Evolutionary conservation across 2,113 vertebrate genomes (phyloP).

Genomic region (Peromyscus leucopus): DNA sequence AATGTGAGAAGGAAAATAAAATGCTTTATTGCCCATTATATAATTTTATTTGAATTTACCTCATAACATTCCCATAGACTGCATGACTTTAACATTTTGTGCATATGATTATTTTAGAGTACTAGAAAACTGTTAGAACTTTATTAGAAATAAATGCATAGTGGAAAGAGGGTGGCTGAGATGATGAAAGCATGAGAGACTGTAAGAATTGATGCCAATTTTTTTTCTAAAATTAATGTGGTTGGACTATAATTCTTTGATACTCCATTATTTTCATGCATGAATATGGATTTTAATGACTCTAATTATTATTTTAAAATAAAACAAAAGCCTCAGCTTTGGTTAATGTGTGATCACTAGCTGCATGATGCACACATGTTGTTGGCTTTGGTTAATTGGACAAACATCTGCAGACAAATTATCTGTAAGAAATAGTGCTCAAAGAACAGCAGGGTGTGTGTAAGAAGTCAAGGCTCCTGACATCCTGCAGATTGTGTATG

Average conservation of each 20-base stretch:
- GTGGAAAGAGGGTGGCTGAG: slow-evolving; percentile 57
- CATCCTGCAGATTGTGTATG: not conserved
- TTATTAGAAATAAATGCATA: slow-evolving; percentile 77
- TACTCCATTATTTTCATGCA: not conserved
- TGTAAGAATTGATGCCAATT: slow-evolving; percentile 55
- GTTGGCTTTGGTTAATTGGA: not conserved
- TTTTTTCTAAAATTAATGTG: slow-evolving; percentile 74
- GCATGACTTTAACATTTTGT: slow-evolving; percentile 77
- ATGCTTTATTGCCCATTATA: slow-evolving; percentile 18
- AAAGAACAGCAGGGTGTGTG: not conserved
- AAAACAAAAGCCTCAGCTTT: not conserved
- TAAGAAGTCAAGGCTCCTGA: not conserved
- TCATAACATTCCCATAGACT: slow-evolving; percentile 45
- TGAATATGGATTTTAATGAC: slow-evolving; percentile 15
- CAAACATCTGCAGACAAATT: not conserved
- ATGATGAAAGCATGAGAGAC: slow-evolving; percentile 69
- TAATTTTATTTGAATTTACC: slow-evolving; percentile 56
- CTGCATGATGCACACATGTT: not conserved
- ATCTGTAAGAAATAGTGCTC: not conserved
- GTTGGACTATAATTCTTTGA: slow-evolving; percentile 49
- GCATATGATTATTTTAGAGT: slow-evolving; percentile 62
- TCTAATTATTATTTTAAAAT: not conserved
- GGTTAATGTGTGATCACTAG: not conserved
- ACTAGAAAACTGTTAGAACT: slow-evolving; percentile 54
- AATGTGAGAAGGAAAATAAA: slow-evolving; percentile 64